Evolutionary conservation across 1,140 invertebrate genomes (phyloP).

Genomic region (Laupala kohalensis): DNA sequence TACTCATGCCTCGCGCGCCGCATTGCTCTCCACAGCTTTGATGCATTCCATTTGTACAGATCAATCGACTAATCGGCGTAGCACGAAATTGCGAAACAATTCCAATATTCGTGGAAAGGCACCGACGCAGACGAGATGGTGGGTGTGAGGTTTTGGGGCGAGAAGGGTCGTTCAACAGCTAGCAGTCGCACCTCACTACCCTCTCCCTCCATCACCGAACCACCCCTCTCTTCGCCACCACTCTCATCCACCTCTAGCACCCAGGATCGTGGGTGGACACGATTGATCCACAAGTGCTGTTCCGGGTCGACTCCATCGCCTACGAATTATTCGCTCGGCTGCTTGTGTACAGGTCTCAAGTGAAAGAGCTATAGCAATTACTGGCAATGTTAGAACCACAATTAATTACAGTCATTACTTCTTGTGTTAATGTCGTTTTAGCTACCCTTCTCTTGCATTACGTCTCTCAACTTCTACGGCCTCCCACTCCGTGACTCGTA

Average conservation of each 20-base stretch:
- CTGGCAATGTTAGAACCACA: too few relatives aligned
- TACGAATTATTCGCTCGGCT: too few relatives aligned
- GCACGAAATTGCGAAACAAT: not conserved
- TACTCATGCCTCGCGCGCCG: not conserved
- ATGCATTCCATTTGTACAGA: not conserved
- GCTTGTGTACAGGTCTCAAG: too few relatives aligned
- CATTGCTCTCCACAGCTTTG: not conserved
- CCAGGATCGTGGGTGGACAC: not conserved
- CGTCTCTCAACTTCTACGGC: too few relatives aligned
- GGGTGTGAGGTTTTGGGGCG: not conserved
- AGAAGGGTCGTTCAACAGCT: not conserved
- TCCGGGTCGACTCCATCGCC: too few relatives aligned
- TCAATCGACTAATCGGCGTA: not conserved
- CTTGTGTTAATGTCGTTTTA: too few relatives aligned
- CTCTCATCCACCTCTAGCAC: not conserved
- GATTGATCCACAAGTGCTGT: too few relatives aligned
- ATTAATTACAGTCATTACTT: too few relatives aligned
- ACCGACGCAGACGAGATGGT: not conserved
- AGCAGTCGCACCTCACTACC: not conserved
- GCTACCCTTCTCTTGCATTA: too few relatives aligned
- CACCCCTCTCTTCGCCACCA: not conserved
- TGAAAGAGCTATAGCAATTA: too few relatives aligned
- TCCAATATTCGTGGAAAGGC: not conserved
- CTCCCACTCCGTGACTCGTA: too few relatives aligned
- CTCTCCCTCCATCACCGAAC: too few relatives aligned